Conservation (phyloP, 2,113 vertebrate species). For the Hyperopisus bebe region DNA sequence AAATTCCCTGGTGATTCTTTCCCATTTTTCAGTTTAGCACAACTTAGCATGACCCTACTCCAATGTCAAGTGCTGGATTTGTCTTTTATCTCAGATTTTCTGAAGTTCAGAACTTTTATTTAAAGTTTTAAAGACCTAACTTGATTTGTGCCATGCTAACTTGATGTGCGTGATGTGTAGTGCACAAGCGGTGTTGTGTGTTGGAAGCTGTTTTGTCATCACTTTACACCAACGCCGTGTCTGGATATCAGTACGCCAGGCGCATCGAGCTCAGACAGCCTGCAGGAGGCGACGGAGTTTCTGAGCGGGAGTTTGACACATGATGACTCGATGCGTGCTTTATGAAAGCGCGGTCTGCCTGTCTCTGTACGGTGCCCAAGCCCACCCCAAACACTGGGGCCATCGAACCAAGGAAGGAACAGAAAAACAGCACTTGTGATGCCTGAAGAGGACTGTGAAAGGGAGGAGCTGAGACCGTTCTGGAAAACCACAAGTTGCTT, state of each 20-base stretch:
- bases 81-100: not conserved
- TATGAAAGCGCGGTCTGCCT: not conserved
- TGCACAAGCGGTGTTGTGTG: not conserved
- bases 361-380: not conserved
- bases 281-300: not conserved
- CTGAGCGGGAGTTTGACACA: not conserved
- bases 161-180: not conserved
- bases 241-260: not conserved
- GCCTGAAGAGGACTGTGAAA: not conserved
- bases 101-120: not conserved
- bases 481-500: not conserved
- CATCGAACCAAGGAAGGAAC: not conserved
- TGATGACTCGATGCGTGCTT: not conserved
- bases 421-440: not conserved
- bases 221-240: not conserved
- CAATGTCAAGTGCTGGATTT: not conserved
- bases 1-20: not conserved
- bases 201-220: not conserved
- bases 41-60: not conserved
- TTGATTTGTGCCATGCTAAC: not conserved
- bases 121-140: not conserved
- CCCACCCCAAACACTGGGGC: not conserved
- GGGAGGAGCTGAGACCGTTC: not conserved
- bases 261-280: not conserved
- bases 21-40: not conserved